phyloP scores from a whole-genome alignment of 2,797 vertebrate genomes.

The Acanthurus tractus region DNA sequence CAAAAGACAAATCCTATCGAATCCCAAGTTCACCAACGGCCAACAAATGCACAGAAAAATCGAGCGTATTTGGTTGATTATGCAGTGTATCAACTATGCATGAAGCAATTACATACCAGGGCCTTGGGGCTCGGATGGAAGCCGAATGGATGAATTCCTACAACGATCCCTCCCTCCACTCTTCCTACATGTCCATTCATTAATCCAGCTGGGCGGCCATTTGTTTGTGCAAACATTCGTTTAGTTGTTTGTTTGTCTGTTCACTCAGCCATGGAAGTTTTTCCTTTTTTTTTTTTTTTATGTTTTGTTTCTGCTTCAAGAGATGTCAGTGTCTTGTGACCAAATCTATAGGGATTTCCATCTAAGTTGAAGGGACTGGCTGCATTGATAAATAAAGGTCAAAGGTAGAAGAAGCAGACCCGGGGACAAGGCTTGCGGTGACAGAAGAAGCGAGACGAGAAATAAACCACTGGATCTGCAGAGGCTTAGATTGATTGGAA shows the following conservation, averaged over 20 bases:
- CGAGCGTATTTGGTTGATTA: conserved; percentile 75
- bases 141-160: conserved; percentile 68
- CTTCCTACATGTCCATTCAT: conserved; percentile 69
- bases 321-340: conserved; percentile 45
- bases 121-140: conserved; percentile 71
- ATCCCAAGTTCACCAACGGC: conserved; percentile 41
- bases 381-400: conserved; percentile 70
- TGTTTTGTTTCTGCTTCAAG: conserved; percentile 12
- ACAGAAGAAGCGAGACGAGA: conserved; percentile 55
- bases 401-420: conserved; percentile 61
- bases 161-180: conserved; percentile 48
- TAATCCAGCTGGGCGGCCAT: conserved; percentile 64
- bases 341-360: conserved; percentile 54
- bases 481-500: conserved; percentile 76
- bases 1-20: conserved; percentile 35
- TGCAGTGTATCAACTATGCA: conserved; percentile 82
- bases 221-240: conserved; percentile 76
- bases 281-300: background rate
- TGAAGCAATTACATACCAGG: conserved; percentile 79
- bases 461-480: conserved; percentile 65
- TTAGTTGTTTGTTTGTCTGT: conserved; percentile 71
- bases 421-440: conserved; percentile 35
- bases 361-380: conserved; percentile 42
- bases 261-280: conserved; percentile 39
- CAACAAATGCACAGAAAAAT: conserved; percentile 47